These are phyloP conservation scores for Bombus picipes DNA, from an alignment of 1,140 invertebrate genomes.

Conservation along the genomic window DNA sequence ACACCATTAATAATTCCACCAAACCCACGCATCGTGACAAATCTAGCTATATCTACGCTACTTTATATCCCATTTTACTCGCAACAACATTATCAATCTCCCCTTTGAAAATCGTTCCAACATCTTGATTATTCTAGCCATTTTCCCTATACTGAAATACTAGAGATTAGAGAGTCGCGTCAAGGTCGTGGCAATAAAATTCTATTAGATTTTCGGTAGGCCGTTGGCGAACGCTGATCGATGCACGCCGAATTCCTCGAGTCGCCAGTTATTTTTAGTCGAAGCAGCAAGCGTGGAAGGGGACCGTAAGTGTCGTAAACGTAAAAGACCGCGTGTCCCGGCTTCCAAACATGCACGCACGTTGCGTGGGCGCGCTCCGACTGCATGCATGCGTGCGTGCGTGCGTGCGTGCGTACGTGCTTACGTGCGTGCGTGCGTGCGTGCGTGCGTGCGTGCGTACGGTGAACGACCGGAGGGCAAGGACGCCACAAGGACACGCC, in stretches of 20 bases:
- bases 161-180: not conserved
- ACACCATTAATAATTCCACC: not conserved
- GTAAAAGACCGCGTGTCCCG: conserved; percentile 71
- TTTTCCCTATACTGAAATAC: not conserved
- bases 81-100: not conserved
- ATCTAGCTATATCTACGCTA: not conserved
- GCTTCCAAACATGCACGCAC: conserved; percentile 67
- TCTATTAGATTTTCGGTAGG: conserved; percentile 10
- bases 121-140: not conserved
- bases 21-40: not conserved
- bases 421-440: conserved; percentile 33
- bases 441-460: conserved; percentile 70
- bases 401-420: conserved; percentile 58
- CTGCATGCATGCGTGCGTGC: conserved; percentile 54
- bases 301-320: conserved; percentile 68
- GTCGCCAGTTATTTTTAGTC: conserved; percentile 65
- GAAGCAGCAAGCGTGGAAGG: conserved; percentile 41
- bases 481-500: conserved; percentile 81
- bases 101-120: not conserved
- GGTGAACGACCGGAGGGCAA: conserved; percentile 81
- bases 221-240: conserved; percentile 55
- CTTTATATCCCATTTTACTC: not conserved
- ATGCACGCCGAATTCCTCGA: conserved; percentile 58
- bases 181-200: conserved; percentile 14
- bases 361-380: conserved; percentile 61